Base-by-base conservation (phyloP, 2,888 invertebrate genomes). In the Andrena camellia region DNA sequence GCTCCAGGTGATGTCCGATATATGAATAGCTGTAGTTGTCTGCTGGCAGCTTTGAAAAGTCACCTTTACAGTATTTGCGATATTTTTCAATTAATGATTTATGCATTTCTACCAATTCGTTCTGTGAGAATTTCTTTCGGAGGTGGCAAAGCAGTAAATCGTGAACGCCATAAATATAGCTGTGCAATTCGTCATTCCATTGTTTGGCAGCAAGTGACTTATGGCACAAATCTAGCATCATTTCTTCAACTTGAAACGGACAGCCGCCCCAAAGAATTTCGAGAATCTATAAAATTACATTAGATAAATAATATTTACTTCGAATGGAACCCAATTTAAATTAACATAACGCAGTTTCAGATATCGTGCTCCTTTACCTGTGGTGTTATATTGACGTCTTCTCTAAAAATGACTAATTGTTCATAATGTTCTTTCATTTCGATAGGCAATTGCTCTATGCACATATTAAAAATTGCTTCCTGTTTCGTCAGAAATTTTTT, bases 21-120 rank as follows among this genome's bases (percentile, higher is more conserved):
- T 96, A 97, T 50, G 95, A 96, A 13, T 96, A 96, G 88, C 97
- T 96, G 90, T 97, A 97, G 66, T 96, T 96, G 90, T 97, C 97
- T 83, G 96, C 95, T 0, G 96, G 95, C 23, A 97, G 95, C 77
- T 96, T 95, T 0, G 96, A 94, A 33, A 95, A 95, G 86, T 95
- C 95, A 7, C 94, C 92, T 0, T 94, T 90, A 63, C 95, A 95
- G 23, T 93, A 93, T 81, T 94, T 94, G 17, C 94, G 91, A 90
- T 97, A 97, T 71, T 95, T 95, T 20, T 95, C 94, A 4, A 97
- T 93, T 42, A 97, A 95, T 31, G 95, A 95, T 67, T 93, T 92
- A 86, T 97, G 97, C 81, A 96, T 92, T 73, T 94, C 94, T 81
- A 94, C 94, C 71, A 95, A 92, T 64, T 95, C 94, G 0, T 94